Conservation (phyloP, 1,140 invertebrate species). For the Melitaea cinxia region DNA sequence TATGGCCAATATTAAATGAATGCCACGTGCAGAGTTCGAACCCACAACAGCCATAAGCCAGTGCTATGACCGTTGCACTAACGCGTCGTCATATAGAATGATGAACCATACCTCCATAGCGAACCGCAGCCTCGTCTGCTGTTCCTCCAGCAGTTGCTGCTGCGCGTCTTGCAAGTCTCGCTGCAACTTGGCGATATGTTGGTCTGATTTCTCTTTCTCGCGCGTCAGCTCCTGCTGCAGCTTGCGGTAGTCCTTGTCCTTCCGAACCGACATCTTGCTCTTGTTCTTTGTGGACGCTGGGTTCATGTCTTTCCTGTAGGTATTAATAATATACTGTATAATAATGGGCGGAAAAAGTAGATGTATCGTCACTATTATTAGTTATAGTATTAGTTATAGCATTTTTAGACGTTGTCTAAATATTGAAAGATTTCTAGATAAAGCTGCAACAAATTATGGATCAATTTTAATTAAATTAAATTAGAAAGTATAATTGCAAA, state of each 20-base stretch:
- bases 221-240: constrained; percentile 97
- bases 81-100: not conserved
- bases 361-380: too few relatives aligned
- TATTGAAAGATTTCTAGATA: too few relatives aligned
- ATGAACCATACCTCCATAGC: constrained; percentile 91
- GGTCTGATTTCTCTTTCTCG: constrained; percentile 96
- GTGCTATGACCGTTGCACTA: too few relatives aligned
- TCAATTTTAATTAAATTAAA: too few relatives aligned
- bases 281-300: constrained; percentile 88
- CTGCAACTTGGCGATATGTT: constrained; percentile 91
- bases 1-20: too few relatives aligned
- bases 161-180: constrained; percentile 94
- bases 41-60: too few relatives aligned
- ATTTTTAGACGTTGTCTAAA: too few relatives aligned
- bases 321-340: constrained; percentile 7
- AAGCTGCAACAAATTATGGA: too few relatives aligned
- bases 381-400: too few relatives aligned
- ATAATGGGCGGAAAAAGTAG: not conserved
- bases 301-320: constrained; percentile 91
- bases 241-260: constrained; percentile 97
- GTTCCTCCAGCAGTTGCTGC: constrained; percentile 85
- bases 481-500: too few relatives aligned
- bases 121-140: constrained; percentile 87
- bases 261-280: constrained; percentile 90
- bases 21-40: too few relatives aligned